Percentiles rank a stretch among this genome's conserved stretches.
These are phyloP conservation scores for Chironomus riparius DNA, from an alignment of 2,888 invertebrate species.

Conservation along the genomic window DNA sequence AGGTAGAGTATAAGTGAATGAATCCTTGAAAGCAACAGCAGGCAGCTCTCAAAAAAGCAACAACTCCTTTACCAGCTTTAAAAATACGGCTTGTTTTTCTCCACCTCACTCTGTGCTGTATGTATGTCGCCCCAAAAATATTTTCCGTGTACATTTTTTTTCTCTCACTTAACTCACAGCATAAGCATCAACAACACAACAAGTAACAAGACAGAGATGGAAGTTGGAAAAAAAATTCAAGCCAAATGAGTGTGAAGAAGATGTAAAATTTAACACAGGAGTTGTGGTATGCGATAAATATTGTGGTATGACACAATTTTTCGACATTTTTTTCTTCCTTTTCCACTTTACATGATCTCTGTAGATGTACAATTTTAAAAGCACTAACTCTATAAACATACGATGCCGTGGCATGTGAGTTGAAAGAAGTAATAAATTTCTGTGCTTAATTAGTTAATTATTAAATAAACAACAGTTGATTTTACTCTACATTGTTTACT, in stretches of 20 bases:
- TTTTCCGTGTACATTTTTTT: not conserved
- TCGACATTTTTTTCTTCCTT: not conserved
- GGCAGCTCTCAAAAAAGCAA: not conserved
- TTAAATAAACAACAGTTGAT: conserved; percentile 20
- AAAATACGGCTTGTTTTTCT: not conserved
- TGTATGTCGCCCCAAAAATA: conserved; percentile 4
- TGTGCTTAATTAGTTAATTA: conserved; percentile 26
- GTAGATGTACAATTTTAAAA: not conserved
- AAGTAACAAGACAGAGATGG: not conserved
- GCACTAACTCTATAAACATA: not conserved
- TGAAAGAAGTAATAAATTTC: conserved; percentile 15
- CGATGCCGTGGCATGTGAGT: not conserved
- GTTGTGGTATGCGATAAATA: not conserved
- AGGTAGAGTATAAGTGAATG: not conserved
- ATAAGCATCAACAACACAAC: not conserved
- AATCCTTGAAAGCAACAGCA: conserved; percentile 7
- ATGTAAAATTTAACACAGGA: not conserved
- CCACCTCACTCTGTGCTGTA: not conserved
- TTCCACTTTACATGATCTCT: not conserved
- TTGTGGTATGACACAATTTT: not conserved
- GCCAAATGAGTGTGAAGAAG: not conserved
- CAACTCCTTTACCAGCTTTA: not conserved
- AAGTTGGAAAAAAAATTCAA: not conserved
- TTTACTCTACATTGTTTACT: no score
- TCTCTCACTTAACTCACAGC: not conserved